phyloP scores from a whole-genome alignment of 2,888 invertebrate genomes.

The Eupelmus urozonus region DNA sequence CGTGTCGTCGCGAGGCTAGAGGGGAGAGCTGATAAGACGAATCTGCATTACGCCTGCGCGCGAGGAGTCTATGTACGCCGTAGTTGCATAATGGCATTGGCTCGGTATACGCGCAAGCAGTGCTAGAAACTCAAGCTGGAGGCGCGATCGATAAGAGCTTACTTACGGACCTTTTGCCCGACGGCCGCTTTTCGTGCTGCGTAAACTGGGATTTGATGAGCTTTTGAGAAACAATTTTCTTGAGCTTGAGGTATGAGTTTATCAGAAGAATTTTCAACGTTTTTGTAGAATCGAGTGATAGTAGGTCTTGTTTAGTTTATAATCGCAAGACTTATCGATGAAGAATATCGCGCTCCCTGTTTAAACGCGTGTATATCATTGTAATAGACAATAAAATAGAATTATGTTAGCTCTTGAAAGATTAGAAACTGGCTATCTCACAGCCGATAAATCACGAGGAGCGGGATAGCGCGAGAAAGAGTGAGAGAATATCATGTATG shows the following conservation, averaged over 20 bases:
- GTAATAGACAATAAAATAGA: constrained; percentile 7
- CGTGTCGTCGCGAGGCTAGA: neutral
- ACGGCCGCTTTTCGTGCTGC: too few species aligned
- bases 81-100: constrained; percentile 21
- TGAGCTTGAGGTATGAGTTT: too few species aligned
- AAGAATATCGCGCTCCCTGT: too few species aligned
- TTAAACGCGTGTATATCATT: neutral
- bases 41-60: constrained; percentile 37
- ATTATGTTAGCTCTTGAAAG: neutral
- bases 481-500: neutral
- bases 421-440: constrained; percentile 13
- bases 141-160: constrained; percentile 40
- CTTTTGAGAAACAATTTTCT: too few species aligned
- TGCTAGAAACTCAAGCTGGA: neutral
- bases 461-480: too few species aligned
- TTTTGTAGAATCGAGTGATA: too few species aligned
- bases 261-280: too few species aligned
- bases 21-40: constrained; percentile 27
- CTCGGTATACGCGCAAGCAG: neutral
- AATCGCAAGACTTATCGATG: too few species aligned
- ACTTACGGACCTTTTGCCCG: too few species aligned
- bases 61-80: neutral
- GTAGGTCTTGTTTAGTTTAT: too few species aligned
- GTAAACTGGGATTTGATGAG: too few species aligned
- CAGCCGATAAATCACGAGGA: neutral